Percentiles rank a stretch among this genome's conserved stretches.
phyloP scores from a whole-genome alignment of 2,797 vertebrate genomes.

The Rhadinocentrus ornatus region DNA sequence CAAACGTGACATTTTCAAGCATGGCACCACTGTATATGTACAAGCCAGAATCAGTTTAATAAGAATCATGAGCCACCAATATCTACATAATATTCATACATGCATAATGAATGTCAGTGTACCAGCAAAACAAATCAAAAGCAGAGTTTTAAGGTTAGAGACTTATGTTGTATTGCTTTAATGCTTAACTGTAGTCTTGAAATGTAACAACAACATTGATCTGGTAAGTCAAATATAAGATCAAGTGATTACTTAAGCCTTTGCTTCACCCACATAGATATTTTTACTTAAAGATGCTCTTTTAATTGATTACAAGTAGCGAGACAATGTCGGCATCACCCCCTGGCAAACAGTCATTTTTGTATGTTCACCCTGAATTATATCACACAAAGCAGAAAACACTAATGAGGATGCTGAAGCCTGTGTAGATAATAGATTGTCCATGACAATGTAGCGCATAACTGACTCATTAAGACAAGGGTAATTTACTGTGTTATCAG shows the following conservation, averaged over 20 bases:
- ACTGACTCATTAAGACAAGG: conserved; percentile 66
- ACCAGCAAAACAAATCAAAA: too few species aligned
- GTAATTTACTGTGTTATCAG: conserved; percentile 68
- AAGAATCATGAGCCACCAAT: too few species aligned
- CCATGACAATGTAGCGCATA: conserved; percentile 56
- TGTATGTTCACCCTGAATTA: conserved; percentile 32
- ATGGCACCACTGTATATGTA: too few species aligned
- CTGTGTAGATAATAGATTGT: conserved; percentile 61
- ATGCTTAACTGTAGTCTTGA: not conserved
- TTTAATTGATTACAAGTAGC: conserved; percentile 11
- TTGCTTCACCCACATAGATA: not conserved
- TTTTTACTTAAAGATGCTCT: conserved; percentile 6
- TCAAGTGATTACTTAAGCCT: not conserved
- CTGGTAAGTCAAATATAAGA: not conserved
- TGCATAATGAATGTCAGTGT: too few species aligned
- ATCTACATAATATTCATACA: too few species aligned
- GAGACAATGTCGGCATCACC: not conserved
- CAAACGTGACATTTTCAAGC: too few species aligned
- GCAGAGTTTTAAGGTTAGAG: too few species aligned
- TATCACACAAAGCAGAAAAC: conserved; percentile 30
- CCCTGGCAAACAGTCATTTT: conserved; percentile 5
- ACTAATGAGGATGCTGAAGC: conserved; percentile 52
- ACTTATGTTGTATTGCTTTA: too few species aligned
- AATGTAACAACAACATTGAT: not conserved
- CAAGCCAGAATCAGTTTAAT: too few species aligned